Evolutionary conservation across 2,888 invertebrate genomes (phyloP), one percentile per base, ranked within the genome.

Genomic region (Acanthosepion pharaonis): DNA sequence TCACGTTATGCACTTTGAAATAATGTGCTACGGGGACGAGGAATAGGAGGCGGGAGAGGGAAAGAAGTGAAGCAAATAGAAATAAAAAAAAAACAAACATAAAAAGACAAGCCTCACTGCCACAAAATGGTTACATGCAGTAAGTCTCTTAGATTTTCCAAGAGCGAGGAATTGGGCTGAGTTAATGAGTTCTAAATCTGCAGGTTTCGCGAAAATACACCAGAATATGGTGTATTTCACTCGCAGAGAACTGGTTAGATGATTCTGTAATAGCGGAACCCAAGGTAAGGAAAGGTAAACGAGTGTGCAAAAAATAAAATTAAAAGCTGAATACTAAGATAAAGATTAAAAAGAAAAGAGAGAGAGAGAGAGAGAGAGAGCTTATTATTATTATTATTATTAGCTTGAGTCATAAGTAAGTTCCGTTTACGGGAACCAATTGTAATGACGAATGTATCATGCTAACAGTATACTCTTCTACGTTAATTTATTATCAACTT

Each of bases 131-230:
- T 20, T 59, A 20, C 23, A 59, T 59, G 59, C 25, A 33, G 15
- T 11, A n/a, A 78, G 78, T 6, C 23, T 59, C 59, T 59, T 23
- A 5, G 59, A 33, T 78, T 78, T 18, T 78, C 78, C 15, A 78
- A 78, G 15, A 78, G 78, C 23, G n/a, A 78, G 9, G 78, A 33
- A 78, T 78, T n/a, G n/a, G 3, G 78, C 8, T 3, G 78, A 33
- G 78, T 78, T 78, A 78, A 78, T 78, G 78, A 78, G 78, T n/a
- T 78, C 78, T 78, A 78, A 78, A 78, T 78, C 78, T 78, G n/a
- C 78, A n/a, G 78, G 78, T n/a, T 78, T 78, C 78, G n/a, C 78
- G 78, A n/a, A 78, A 33, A 78, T 33, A 78, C 78, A 78, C 78
- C 78, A 78, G 78, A 78, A 33, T n/a, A 78, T 78, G 3, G 42